A percentile compares a stretch with the other conserved stretches of the same genome.
Conservation (phyloP, 2,888 invertebrate species). For the Diarsia rubi region DNA sequence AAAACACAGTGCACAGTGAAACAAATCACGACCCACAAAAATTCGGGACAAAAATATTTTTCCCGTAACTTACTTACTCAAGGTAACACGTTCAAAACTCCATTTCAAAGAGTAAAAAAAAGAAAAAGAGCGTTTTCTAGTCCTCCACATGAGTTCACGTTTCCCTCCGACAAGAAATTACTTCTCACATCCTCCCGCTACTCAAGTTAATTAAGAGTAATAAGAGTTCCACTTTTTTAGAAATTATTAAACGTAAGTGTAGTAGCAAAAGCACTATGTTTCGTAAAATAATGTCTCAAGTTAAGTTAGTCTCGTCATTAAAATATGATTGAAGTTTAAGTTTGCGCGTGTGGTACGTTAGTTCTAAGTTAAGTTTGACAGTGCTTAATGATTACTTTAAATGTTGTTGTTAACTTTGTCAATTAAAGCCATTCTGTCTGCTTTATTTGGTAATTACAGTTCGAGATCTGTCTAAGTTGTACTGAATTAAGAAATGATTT, state of each 20-base stretch:
- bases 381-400: constrained; percentile 49
- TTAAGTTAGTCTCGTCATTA: constrained; percentile 41
- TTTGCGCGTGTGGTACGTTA: constrained; percentile 45
- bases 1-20: constrained; percentile 13
- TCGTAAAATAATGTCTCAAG: constrained; percentile 25
- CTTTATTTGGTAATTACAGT: constrained; percentile 35
- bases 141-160: constrained; percentile 80
- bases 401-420: constrained; percentile 53
- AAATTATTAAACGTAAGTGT: constrained; percentile 73
- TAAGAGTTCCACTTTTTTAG: constrained; percentile 71
- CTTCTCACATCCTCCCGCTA: constrained; percentile 68
- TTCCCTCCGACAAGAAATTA: constrained; percentile 73
- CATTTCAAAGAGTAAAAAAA: constrained; percentile 39
- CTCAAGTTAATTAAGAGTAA: constrained; percentile 84
- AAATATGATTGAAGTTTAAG: constrained; percentile 45
- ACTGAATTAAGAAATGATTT: constrained; percentile 45
- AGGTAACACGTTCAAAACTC: constrained; percentile 45
- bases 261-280: constrained; percentile 32
- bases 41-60: constrained; percentile 17
- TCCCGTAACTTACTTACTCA: background rate
- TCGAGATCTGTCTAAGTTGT: constrained; percentile 25
- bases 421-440: constrained; percentile 45
- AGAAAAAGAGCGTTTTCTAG: constrained; percentile 62
- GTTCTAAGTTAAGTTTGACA: constrained; percentile 50
- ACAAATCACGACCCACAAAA: constrained; percentile 3